Base-by-base conservation (phyloP, 1,140 invertebrate species). In the Drosophila sp. region DNA sequence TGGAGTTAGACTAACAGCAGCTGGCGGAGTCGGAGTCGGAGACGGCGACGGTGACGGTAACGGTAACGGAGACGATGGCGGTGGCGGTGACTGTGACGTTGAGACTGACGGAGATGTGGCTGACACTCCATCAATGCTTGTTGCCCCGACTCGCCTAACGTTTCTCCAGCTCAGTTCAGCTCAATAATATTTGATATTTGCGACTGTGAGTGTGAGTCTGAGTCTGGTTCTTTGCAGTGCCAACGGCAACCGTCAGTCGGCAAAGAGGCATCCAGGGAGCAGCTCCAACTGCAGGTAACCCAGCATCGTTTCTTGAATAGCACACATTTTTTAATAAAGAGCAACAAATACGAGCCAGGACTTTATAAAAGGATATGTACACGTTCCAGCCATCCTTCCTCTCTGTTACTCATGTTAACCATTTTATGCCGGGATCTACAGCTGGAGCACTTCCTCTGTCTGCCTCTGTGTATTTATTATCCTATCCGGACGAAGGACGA, bases 291-390 rank as follows among this genome's bases (percentile, higher is more conserved):
- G 56, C 62, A 78, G 72, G 72, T 66, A 71, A 40, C 58, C 29
- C 63, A 34, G 62, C 69, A 62, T 59, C 73, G 80, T 83, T 89
- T 73, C 76, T 89, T 77, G 54, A 82, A 82, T 77, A 61, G 83
- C 78, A 76, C 76, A 80, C 79, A 86, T 86, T 86, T 86, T 86
- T 75, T 79, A 87, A 86, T 86, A 81, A 86, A 87, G 81, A 74
- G 53, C 78, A 67, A 77, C 70, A 84, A 78, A 71, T 72, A 54
- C 54, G 67, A 40, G 36, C 56, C 51, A 16, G 18, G 38, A 66
- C 45, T 64, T 13, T 36, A 66, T 66, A 58, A 72, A 38, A 58
- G 53, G 46, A 66, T 51, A 57, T 14, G 69, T 69, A 64, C 59
- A 79, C 59, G 36, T 65, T 65, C 51, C 64, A 59, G 14, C 40